phyloP scores from a whole-genome alignment of 1,140 invertebrate genomes.

The Cyclargus thomasi region DNA sequence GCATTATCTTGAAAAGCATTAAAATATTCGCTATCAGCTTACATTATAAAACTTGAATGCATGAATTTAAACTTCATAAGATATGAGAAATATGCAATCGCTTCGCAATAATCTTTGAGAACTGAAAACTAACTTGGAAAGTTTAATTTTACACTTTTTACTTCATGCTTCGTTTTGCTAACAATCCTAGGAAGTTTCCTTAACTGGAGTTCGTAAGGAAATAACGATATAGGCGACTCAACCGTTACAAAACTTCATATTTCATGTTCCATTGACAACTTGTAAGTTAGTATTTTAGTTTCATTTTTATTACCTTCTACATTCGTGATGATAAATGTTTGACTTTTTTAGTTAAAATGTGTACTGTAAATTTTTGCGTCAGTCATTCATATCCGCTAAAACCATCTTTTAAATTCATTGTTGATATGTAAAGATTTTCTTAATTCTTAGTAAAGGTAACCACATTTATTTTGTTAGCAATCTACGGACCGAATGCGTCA shows the following conservation, averaged over 20 bases:
- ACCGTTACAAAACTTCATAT: background rate
- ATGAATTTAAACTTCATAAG: conserved; percentile 7
- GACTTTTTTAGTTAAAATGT: too few species aligned
- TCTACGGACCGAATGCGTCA: too few species aligned
- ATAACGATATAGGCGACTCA: conserved; percentile 10
- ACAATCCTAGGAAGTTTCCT: conserved; percentile 5
- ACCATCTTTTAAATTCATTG: too few species aligned
- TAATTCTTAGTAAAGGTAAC: too few species aligned
- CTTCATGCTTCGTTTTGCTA: conserved; percentile 10
- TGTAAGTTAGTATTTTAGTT: background rate
- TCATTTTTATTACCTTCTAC: background rate
- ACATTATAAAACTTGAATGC: conserved; percentile 13
- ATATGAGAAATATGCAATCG: conserved; percentile 12
- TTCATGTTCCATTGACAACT: background rate
- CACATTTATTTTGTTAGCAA: too few species aligned
- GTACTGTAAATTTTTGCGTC: too few species aligned
- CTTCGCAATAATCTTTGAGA: conserved; percentile 12
- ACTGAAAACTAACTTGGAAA: conserved; percentile 10
- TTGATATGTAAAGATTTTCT: too few species aligned
- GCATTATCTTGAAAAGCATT: background rate
- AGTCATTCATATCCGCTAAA: too few species aligned
- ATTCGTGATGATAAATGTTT: too few species aligned
- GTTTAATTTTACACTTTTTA: conserved; percentile 16
- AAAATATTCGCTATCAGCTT: background rate
- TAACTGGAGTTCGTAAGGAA: background rate